Conservation (phyloP, 2,797 vertebrate species). For the Numenius phaeopus region DNA sequence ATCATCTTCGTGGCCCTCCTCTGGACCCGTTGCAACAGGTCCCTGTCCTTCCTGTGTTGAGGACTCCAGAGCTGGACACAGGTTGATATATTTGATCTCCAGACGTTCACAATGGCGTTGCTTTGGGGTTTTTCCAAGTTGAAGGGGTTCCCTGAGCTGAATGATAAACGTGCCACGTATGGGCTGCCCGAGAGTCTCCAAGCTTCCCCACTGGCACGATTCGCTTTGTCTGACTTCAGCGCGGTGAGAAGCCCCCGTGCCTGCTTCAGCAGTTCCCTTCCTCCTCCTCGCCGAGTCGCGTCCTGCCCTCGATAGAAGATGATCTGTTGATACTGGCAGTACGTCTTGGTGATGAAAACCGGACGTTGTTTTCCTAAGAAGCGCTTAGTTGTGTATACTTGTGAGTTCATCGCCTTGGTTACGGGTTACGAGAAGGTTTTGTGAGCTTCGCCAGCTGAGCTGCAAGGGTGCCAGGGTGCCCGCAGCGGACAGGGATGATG, state of each 20-base stretch:
- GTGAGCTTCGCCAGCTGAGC: background rate
- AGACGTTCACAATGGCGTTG: background rate
- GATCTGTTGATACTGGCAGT: background rate
- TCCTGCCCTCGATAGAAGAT: background rate
- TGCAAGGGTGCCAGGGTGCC: background rate
- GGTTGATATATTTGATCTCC: no score
- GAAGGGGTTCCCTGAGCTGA: background rate
- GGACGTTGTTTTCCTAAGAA: conserved; percentile 16
- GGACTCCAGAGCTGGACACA: no score
- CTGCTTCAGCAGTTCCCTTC: background rate
- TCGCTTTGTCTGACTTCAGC: background rate
- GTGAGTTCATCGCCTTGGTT: conserved; percentile 8
- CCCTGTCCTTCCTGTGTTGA: no score
- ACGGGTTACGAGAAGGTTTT: background rate
- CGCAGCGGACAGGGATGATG: background rate
- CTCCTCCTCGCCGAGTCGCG: background rate
- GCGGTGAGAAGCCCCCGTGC: background rate
- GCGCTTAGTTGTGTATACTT: background rate
- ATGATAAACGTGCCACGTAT: fast-evolving
- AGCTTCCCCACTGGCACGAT: background rate
- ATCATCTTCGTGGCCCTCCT: no score
- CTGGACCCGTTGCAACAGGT: no score
- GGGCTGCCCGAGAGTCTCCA: background rate
- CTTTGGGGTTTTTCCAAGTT: background rate
- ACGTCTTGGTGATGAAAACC: background rate